These are phyloP conservation scores for Lanistes nyassanus DNA, from an alignment of 1,140 invertebrate genomes.

Conservation along the genomic window DNA sequence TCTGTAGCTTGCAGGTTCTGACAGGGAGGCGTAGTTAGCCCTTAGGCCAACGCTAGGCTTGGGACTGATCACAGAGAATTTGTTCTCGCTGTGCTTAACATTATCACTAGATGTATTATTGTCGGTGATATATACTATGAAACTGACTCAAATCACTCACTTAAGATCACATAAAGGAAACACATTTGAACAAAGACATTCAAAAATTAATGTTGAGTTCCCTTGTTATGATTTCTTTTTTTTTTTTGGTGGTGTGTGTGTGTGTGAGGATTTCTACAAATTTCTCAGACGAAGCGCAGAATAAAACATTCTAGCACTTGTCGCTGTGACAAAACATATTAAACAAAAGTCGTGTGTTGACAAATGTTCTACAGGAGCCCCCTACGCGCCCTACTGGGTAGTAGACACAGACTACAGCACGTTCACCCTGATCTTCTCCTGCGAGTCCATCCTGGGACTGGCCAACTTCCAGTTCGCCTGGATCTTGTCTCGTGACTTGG, in stretches of 20 bases:
- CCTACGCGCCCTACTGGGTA: constrained; percentile 38
- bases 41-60: too few species aligned
- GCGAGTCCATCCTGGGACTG: constrained; percentile 32
- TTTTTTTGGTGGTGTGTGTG: too few species aligned
- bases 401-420: constrained; percentile 46
- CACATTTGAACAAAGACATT: not conserved
- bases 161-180: too few species aligned
- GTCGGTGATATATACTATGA: too few species aligned
- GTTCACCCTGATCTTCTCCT: constrained; percentile 47
- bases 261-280: not conserved
- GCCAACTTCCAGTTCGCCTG: constrained; percentile 46
- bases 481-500: constrained; percentile 40
- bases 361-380: not conserved
- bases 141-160: too few species aligned
- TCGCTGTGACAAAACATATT: not conserved
- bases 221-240: too few species aligned
- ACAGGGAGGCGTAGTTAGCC: too few species aligned
- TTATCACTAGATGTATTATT: too few species aligned
- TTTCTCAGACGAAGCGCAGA: not conserved
- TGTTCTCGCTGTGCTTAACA: too few species aligned
- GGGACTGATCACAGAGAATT: too few species aligned
- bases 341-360: not conserved
- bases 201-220: too few species aligned
- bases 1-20: too few species aligned
- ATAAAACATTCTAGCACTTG: not conserved